Evolutionary conservation across 2,797 vertebrate genomes (phyloP).

Genomic region (Fratercula arctica): DNA sequence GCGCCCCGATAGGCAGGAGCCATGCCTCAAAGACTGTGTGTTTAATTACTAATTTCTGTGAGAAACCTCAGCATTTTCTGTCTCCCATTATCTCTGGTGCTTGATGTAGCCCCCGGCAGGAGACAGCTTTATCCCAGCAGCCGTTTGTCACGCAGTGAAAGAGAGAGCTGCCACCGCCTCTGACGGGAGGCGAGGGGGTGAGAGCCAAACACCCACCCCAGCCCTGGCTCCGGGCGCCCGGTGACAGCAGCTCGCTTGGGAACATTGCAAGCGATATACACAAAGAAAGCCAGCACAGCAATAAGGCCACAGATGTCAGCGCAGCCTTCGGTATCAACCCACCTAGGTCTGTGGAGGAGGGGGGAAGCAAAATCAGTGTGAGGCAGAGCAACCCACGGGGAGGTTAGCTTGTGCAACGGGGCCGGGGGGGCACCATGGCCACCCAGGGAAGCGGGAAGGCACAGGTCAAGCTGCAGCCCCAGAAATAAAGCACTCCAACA

Average conservation of each 20-base stretch:
- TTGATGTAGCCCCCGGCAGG: neutral
- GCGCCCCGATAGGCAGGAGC: neutral
- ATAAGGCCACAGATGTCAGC: neutral
- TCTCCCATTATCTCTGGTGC: neutral
- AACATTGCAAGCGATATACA: neutral
- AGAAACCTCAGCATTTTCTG: neutral
- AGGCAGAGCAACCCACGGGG: rapidly evolving
- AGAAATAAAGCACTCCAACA: neutral
- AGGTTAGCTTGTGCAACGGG: neutral
- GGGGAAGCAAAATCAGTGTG: neutral
- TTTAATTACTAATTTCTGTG: neutral
- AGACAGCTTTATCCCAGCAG: neutral
- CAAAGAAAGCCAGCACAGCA: rapidly evolving
- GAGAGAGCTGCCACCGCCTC: neutral
- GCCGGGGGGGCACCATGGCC: neutral
- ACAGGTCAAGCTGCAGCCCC: neutral
- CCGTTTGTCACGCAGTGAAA: neutral
- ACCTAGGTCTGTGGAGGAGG: neutral
- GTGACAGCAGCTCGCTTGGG: neutral
- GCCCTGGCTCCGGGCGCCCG: neutral
- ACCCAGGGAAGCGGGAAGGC: neutral
- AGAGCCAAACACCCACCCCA: neutral
- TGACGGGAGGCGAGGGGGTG: neutral
- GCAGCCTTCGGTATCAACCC: neutral
- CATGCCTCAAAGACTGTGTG: neutral